phyloP scores from a whole-genome alignment of 1,140 invertebrate species.

The Leucophenga varia region DNA sequence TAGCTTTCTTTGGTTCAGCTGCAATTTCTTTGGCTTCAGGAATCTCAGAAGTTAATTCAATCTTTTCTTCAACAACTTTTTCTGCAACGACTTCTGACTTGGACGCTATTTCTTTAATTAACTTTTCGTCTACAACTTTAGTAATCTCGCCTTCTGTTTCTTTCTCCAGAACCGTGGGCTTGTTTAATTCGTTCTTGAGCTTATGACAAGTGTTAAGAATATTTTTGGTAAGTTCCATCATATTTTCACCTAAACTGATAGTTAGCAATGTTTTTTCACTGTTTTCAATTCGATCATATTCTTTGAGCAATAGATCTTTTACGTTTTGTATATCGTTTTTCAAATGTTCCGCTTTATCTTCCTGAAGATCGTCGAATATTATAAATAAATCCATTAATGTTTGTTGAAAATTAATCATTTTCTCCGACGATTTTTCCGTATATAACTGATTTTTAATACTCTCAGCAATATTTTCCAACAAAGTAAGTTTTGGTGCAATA shows the following conservation, averaged over 20 bases:
- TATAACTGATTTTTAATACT: slow-evolving; percentile 16
- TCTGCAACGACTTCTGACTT: slow-evolving; percentile 14
- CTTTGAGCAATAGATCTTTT: slow-evolving; percentile 20
- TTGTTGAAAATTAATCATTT: slow-evolving; percentile 39
- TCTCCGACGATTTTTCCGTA: slow-evolving; percentile 33
- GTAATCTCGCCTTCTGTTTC: no score
- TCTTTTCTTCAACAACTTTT: slow-evolving; percentile 14
- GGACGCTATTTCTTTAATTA: not conserved
- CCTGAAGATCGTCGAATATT: slow-evolving; percentile 35
- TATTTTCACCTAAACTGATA: slow-evolving; percentile 20
- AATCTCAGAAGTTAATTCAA: slow-evolving; percentile 8
- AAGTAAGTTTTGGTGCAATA: slow-evolving; percentile 29
- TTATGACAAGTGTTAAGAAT: slow-evolving; percentile 24
- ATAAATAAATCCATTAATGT: slow-evolving; percentile 42
- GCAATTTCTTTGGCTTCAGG: slow-evolving; percentile 6
- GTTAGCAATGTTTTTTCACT: slow-evolving; percentile 11
- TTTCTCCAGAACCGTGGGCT: no score
- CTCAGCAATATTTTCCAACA: slow-evolving; percentile 30
- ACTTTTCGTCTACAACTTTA: not conserved
- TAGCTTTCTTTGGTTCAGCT: slow-evolving; percentile 9
- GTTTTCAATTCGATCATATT: slow-evolving; percentile 35
- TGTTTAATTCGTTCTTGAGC: no score
- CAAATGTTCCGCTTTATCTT: slow-evolving; percentile 19
- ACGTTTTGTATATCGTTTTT: slow-evolving; percentile 24
- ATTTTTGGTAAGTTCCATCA: slow-evolving; percentile 20